Evolutionary conservation across 2,113 vertebrate species (phyloP).

Genomic region (Aplodontia rufa): DNA sequence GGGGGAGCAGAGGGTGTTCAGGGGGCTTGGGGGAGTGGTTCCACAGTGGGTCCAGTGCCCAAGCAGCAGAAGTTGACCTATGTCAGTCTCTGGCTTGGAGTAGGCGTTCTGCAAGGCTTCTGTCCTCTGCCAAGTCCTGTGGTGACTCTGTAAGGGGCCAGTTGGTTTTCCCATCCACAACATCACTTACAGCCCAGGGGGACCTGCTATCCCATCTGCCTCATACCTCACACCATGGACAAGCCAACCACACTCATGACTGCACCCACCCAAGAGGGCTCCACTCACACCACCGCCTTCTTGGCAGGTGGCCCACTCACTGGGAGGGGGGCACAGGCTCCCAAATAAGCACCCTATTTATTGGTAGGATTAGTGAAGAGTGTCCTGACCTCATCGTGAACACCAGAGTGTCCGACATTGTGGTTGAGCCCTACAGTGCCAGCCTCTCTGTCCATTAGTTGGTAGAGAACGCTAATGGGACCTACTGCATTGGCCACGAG

Average conservation of each 20-base stretch:
- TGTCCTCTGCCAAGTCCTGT: neutral
- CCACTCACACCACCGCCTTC: accelerated
- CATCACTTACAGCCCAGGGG: neutral
- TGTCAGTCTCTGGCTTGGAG: accelerated
- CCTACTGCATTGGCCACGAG: too few species aligned
- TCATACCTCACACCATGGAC: neutral
- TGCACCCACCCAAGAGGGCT: neutral
- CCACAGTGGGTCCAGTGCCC: accelerated
- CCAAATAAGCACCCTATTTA: too few species aligned
- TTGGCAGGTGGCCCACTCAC: neutral
- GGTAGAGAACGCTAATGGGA: too few species aligned
- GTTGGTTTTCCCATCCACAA: neutral
- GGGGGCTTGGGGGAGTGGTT: neutral
- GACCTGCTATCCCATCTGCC: too few species aligned
- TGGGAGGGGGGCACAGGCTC: neutral
- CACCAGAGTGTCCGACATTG: too few species aligned
- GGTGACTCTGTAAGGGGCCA: neutral
- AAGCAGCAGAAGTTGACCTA: too few species aligned
- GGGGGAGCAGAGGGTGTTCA: accelerated
- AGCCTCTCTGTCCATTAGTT: too few species aligned
- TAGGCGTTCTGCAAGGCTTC: neutral
- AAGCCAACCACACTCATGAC: neutral
- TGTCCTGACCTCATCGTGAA: too few species aligned
- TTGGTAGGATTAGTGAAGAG: too few species aligned
- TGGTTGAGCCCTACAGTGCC: too few species aligned